phyloP scores from a whole-genome alignment of 2,113 vertebrate species.

The Leptocoma aspasia region DNA sequence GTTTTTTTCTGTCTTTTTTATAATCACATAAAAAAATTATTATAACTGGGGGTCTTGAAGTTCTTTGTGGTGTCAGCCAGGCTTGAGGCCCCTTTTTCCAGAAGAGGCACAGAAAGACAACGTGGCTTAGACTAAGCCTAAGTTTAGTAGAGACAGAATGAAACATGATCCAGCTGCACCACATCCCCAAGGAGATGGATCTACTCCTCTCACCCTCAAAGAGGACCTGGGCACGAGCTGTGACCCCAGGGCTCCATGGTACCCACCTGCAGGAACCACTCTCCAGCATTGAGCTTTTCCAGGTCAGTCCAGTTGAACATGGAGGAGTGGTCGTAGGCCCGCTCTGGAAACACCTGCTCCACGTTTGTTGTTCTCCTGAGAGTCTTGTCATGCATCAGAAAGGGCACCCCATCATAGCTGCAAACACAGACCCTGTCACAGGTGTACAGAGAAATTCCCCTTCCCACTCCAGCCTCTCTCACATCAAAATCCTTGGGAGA shows the following conservation, averaged over 20 bases:
- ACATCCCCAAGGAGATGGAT: neutral
- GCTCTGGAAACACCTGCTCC: conserved; percentile 76
- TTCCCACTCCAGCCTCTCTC: neutral
- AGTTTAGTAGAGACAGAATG: neutral
- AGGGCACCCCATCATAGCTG: conserved; percentile 91
- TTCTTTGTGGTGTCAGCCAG: neutral
- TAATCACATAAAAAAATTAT: neutral
- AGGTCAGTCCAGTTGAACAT: conserved; percentile 95
- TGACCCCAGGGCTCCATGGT: rapidly evolving
- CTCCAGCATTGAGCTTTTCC: conserved; percentile 87
- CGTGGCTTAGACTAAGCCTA: neutral
- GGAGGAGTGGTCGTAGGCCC: conserved; percentile 77
- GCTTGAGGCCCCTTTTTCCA: neutral
- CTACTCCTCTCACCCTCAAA: neutral
- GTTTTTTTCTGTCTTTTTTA: neutral
- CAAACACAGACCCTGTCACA: neutral
- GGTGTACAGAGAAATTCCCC: rapidly evolving
- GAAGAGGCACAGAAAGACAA: neutral
- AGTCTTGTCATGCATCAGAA: conserved; percentile 88
- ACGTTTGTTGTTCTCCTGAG: conserved; percentile 90
- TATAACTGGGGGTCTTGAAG: neutral
- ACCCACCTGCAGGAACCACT: conserved; percentile 90
- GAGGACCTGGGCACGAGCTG: neutral
- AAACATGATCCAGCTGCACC: neutral
- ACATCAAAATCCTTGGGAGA: neutral